A percentile compares a stretch with the other conserved stretches of the same genome.
These are phyloP conservation scores for Nomada lathburiana DNA, from an alignment of 2,888 invertebrate genomes.

Conservation along the genomic window DNA sequence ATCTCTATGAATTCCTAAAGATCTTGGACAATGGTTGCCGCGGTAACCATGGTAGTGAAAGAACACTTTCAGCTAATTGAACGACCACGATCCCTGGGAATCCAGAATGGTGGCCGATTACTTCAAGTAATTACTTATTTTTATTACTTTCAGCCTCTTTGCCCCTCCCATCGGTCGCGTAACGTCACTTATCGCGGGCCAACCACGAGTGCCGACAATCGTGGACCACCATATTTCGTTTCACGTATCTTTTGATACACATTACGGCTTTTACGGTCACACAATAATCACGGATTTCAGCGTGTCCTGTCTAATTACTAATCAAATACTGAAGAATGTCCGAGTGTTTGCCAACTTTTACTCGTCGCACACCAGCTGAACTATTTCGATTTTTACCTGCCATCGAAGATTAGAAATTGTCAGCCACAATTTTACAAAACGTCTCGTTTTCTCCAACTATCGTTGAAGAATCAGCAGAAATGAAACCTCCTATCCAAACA, in stretches of 20 bases:
- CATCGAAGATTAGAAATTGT: not conserved
- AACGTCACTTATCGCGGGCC: slow-evolving; percentile 67
- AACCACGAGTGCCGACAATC: slow-evolving; percentile 49
- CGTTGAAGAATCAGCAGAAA: not conserved
- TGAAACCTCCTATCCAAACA: not conserved
- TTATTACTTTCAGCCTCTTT: slow-evolving; percentile 81
- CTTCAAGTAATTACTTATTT: slow-evolving; percentile 83
- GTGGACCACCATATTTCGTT: slow-evolving; percentile 46
- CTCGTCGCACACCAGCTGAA: no score
- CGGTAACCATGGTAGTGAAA: slow-evolving; percentile 60
- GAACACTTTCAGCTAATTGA: slow-evolving; percentile 82
- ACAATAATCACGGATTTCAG: slow-evolving; percentile 3
- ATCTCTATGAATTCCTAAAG: slow-evolving; percentile 50
- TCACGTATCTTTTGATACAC: not conserved
- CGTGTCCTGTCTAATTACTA: slow-evolving; percentile 9
- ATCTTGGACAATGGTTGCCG: slow-evolving; percentile 59
- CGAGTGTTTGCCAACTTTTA: not conserved
- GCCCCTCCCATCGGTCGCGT: slow-evolving; percentile 56
- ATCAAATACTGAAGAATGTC: not conserved
- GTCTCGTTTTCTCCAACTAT: no score
- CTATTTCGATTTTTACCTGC: no score
- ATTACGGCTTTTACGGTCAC: slow-evolving; percentile 2
- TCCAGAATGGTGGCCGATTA: slow-evolving; percentile 77
- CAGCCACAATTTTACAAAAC: no score
- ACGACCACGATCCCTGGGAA: slow-evolving; percentile 76